A percentile compares a stretch with the other conserved stretches of the same genome.
phyloP scores from a whole-genome alignment of 2,113 vertebrate genomes.

The Petrocephalus microphthalmus region DNA sequence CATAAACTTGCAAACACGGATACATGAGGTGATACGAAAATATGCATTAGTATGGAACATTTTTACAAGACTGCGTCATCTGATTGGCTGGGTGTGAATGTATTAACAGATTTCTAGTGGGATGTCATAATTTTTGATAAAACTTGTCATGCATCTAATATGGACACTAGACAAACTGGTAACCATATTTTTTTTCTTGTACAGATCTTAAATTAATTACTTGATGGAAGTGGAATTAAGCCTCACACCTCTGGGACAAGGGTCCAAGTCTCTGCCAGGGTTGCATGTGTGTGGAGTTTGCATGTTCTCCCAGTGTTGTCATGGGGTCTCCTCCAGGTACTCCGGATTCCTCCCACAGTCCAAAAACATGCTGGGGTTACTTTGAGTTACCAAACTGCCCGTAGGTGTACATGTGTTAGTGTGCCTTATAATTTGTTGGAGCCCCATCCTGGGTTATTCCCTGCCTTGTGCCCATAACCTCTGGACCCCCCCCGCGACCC shows the following conservation, averaged over 20 bases:
- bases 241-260: not conserved
- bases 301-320: not conserved
- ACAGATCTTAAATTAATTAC: constrained; percentile 10
- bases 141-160: not conserved
- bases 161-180: constrained; percentile 13
- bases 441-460: not conserved
- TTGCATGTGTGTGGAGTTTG: not conserved
- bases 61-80: not conserved
- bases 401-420: not conserved
- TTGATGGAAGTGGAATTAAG: not conserved
- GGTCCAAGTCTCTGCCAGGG: not conserved
- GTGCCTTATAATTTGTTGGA: not conserved
- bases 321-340: not conserved
- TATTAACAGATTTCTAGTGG: not conserved
- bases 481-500: not conserved
- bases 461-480: not conserved
- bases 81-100: not conserved
- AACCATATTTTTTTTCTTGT: not conserved
- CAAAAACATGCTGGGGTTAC: not conserved
- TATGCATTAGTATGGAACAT: not conserved
- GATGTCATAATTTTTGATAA: not conserved
- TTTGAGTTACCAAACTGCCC: not conserved
- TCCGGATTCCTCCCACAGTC: not conserved
- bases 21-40: not conserved
- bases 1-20: not conserved